Evolutionary conservation across 2,113 vertebrate species (phyloP), one percentile per base, ranked within the genome.

Genomic region (Balaeniceps rex): DNA sequence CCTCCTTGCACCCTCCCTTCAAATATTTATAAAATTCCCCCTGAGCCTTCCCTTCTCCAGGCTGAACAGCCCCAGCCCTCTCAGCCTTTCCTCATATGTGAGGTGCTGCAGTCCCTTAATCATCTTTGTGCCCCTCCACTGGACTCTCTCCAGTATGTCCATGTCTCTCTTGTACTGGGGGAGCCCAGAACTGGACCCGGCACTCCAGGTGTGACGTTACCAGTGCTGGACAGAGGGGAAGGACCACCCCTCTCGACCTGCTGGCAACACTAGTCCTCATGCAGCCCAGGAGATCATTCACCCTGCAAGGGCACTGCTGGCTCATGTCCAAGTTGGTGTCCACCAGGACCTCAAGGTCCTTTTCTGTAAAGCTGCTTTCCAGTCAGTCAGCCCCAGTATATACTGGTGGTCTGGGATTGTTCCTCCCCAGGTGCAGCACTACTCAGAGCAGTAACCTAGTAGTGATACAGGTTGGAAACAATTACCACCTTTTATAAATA

Each of bases 211-310:
- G 15, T 36, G 42, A 14, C 28, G 29, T 55, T 49, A 64, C 9
- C 23, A 70, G 60, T 1, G 16, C 34, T 66, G 24, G 78, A 8
- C 10, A 87, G 14, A 83, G 8, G 5, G 13, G 16, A 57, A 85
- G 11, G 26, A 70, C 69, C 44, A 47, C 5, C 10, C 11, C 7
- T 3, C 25, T 86, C 0, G 0, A 8, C 21, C 10, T 57, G 9
- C 11, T 65, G 49, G 19, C 36, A 52, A 12, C 25, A 13, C 19
- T 33, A 11, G 8, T 33, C 21, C 29, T 69, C 23, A 23, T 7
- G 36, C 21, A 74, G 16, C 12, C 9, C 2, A 2, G 26, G 34
- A 29, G 6, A 10, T 6, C 7, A 5, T 24, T 34, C 4, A 0
- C 6, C 22, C 14, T 28, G 11, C 11, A 60, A 80, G 25, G 19